These are phyloP conservation scores for Eurytoma californica DNA, from an alignment of 2,888 invertebrate species.

Conservation along the genomic window DNA sequence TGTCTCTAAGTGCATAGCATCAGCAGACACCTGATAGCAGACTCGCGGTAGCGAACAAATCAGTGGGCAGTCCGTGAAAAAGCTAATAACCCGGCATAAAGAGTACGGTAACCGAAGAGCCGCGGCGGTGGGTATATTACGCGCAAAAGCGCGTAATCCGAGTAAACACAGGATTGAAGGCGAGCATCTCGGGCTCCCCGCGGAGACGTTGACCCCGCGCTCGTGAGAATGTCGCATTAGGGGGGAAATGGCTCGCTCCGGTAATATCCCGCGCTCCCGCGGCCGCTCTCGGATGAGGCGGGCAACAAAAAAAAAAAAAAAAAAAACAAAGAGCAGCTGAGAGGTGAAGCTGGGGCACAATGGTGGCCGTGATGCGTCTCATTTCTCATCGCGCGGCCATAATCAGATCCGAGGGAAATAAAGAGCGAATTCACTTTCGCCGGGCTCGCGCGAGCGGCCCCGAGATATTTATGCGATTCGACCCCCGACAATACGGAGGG, in stretches of 20 bases:
- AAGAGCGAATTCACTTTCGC: slow-evolving; percentile 41
- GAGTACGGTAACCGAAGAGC: background rate
- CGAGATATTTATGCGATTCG: slow-evolving; percentile 37
- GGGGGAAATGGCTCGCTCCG: background rate
- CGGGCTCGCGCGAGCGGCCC: background rate
- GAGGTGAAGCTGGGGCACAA: background rate
- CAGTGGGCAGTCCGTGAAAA: background rate
- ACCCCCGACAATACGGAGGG: slow-evolving; percentile 13
- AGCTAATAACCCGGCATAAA: background rate
- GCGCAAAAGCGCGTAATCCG: slow-evolving; percentile 8
- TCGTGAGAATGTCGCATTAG: slow-evolving; percentile 25
- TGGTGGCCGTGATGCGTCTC: background rate
- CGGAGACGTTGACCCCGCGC: background rate
- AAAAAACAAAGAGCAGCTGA: background rate
- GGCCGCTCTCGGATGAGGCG: no score
- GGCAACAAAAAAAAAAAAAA: no score
- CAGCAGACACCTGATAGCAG: no score
- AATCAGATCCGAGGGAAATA: slow-evolving; percentile 5
- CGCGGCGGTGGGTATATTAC: background rate
- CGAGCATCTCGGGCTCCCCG: background rate
- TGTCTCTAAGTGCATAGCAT: no score
- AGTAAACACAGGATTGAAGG: slow-evolving; percentile 12
- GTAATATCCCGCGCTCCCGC: background rate
- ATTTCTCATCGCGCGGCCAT: slow-evolving; percentile 1
- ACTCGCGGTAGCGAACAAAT: background rate